Base-by-base conservation (phyloP, 2,113 vertebrate species). In the Seriola dumerili region DNA sequence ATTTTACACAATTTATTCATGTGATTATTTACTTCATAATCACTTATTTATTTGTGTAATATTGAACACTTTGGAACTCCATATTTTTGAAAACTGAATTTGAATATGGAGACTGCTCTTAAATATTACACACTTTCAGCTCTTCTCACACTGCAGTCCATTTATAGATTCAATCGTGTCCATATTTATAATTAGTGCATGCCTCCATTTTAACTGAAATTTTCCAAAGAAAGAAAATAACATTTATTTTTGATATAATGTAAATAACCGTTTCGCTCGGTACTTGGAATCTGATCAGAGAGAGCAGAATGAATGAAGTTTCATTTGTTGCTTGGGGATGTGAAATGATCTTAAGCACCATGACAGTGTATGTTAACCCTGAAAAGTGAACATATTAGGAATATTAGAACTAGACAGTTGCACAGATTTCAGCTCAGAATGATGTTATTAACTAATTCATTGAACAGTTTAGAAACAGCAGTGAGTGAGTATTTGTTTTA, bases 171-270 rank as follows among this genome's bases (percentile, higher is more conserved):
- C 36, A 52, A 0, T 64, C 38, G 29, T 7, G 25, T 19, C n/a
- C 17, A 62, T 29, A 16, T 44, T 58, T 73, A 38, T 69, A 48
- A 52, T 50, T 29, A 62, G 5, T 62, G 69, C 73, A 78, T 72
- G 72, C 23, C 17, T 48, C 58, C 62, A 42, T 55, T 78, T 63
- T 13, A 58, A 63, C 38, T 38, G 16, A 50, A 21, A 62, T 50
- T 72, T 69, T 81, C 74, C 76, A 72, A 82, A 80, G 58, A 77
- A 72, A 77, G 23, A 48, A 68, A 68, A 36, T 0, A 1, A 13
- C 34, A 55, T 84, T 77, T 68, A 68, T 57, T 71, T 84, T 84
- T 64, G 46, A 75, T 75, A 84, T 25, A 68, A 52, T 84, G 61
- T 78, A 76, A 72, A 73, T 65, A 80, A 2, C 4, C 52, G 32